Conservation (phyloP, 1,140 invertebrate genomes). For the Nephila pilipes region DNA sequence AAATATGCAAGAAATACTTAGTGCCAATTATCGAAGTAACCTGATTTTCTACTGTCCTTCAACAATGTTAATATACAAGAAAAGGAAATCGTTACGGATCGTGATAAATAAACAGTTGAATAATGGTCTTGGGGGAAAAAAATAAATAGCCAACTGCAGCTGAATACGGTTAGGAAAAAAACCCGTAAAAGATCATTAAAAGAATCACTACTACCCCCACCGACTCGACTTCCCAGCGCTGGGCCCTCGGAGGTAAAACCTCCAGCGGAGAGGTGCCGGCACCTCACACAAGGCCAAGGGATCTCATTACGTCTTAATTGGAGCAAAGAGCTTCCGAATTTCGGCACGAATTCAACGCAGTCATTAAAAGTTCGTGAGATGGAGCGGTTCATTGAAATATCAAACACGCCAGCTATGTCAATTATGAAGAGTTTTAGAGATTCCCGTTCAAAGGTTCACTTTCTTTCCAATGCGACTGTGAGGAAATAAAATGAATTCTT, state of each 20-base stretch:
- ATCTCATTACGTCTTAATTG: slow-evolving; percentile 4
- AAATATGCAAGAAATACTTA: too few relatives aligned
- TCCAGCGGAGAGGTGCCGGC: slow-evolving; percentile 4
- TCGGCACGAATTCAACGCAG: background rate
- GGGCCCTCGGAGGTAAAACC: background rate
- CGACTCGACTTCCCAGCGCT: background rate
- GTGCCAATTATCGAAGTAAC: too few relatives aligned
- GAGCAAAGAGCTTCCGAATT: slow-evolving; percentile 16
- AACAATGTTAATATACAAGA: too few relatives aligned
- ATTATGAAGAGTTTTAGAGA: background rate
- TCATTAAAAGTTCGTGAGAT: background rate
- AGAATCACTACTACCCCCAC: background rate
- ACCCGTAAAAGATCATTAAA: background rate
- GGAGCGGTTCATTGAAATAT: slow-evolving; percentile 14
- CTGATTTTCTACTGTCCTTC: too few relatives aligned
- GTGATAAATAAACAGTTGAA: too few relatives aligned
- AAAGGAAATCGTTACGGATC: too few relatives aligned
- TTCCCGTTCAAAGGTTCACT: background rate
- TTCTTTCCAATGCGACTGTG: too few relatives aligned
- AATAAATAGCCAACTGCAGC: too few relatives aligned
- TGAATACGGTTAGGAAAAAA: too few relatives aligned
- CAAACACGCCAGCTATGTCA: background rate
- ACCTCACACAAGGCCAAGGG: background rate
- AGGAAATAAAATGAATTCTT: too few relatives aligned
- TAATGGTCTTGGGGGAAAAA: too few relatives aligned